A percentile compares a stretch with the other conserved stretches of the same genome.
These are phyloP conservation scores for Drosophila cognata DNA, from an alignment of 2,888 invertebrate genomes.

Conservation along the genomic window DNA sequence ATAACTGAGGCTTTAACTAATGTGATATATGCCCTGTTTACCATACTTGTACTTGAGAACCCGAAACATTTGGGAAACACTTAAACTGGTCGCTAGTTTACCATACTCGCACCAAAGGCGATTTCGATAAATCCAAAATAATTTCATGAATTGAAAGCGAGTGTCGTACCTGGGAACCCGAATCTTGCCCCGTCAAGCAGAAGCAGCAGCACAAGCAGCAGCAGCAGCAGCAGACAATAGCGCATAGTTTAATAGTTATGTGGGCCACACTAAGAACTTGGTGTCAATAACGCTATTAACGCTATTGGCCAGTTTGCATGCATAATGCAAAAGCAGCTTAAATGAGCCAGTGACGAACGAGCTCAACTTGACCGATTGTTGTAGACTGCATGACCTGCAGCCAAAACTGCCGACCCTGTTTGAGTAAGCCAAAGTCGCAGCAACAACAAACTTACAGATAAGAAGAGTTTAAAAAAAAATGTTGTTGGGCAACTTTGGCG, in stretches of 20 bases:
- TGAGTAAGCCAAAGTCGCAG: conserved; percentile 49
- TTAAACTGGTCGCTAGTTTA: background rate
- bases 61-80: background rate
- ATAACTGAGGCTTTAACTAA: conserved; percentile 8
- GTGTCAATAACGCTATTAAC: conserved; percentile 6
- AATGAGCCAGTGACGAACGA: conserved; percentile 44
- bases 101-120: background rate
- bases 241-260: background rate
- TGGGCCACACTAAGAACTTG: conserved; percentile 34
- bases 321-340: conserved; percentile 9
- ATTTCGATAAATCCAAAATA: background rate
- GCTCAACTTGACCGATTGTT: conserved; percentile 74
- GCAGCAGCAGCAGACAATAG: background rate
- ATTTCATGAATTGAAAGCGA: background rate
- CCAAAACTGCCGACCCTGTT: conserved; percentile 42
- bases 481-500: conserved; percentile 32
- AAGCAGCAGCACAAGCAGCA: background rate
- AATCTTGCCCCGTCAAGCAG: background rate
- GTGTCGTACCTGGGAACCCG: background rate
- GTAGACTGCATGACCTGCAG: conserved; percentile 61
- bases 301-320: conserved; percentile 44
- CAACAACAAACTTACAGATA: conserved; percentile 15
- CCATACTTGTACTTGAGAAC: conserved; percentile 7
- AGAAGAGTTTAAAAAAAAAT: conserved; percentile 30
- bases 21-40: conserved; percentile 9